These are phyloP conservation scores for Lethenteron camtschaticum DNA, from an alignment of 2,113 vertebrate genomes.

Conservation along the genomic window DNA sequence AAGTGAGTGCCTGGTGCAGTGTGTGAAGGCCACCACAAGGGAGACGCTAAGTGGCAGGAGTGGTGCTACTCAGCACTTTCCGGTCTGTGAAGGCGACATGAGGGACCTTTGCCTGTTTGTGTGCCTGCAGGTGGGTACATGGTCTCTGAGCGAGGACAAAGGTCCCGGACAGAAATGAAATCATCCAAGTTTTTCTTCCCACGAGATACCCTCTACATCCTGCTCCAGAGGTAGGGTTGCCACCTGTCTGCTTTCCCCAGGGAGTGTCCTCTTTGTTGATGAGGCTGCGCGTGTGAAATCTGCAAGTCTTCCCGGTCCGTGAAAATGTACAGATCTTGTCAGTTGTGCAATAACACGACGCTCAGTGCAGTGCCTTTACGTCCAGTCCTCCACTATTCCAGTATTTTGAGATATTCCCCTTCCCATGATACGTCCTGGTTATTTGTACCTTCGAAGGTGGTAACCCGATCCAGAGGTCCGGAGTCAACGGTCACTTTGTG, in stretches of 20 bases:
- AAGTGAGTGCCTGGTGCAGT: no score
- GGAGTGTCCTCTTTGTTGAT: neutral
- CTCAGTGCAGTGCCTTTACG: neutral
- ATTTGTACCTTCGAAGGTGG: no score
- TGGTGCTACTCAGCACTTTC: no score
- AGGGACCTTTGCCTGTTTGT: neutral
- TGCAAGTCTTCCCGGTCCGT: neutral
- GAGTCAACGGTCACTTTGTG: no score
- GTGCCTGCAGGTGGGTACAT: neutral
- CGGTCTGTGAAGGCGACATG: no score
- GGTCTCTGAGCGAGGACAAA: neutral
- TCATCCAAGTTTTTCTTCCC: neutral
- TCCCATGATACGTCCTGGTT: neutral
- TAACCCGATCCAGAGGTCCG: no score
- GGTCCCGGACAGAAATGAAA: neutral
- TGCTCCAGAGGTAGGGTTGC: conserved; percentile 1
- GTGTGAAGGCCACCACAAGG: no score
- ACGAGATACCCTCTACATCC: neutral
- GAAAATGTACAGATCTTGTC: neutral
- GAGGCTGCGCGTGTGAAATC: neutral
- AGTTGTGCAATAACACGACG: neutral
- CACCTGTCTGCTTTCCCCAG: neutral
- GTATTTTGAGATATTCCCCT: neutral
- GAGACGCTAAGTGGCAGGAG: no score
- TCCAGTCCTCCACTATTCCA: neutral